phyloP scores from a whole-genome alignment of 2,113 vertebrate species.

The Athene noctua region DNA sequence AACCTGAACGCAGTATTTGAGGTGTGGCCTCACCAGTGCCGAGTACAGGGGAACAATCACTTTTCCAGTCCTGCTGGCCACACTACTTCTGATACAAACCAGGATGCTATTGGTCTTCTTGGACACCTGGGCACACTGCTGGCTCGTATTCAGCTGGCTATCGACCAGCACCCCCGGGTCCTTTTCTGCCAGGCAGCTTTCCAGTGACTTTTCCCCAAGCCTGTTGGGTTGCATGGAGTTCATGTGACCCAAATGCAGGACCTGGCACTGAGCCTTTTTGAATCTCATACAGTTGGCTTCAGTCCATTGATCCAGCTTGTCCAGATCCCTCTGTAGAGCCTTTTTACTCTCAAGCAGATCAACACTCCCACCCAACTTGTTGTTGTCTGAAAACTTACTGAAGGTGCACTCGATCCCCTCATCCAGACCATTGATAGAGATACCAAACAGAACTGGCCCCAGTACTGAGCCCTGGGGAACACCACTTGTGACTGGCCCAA shows the following conservation, averaged over 20 bases:
- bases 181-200: not conserved
- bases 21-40: not conserved
- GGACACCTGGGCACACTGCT: not conserved
- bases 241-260: not conserved
- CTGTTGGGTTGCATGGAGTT: not conserved
- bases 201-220: not conserved
- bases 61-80: not conserved
- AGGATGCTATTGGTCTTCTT: not conserved
- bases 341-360: not conserved
- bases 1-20: not conserved
- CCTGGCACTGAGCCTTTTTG: not conserved
- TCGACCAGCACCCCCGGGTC: not conserved
- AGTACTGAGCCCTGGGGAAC: not conserved
- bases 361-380: not conserved
- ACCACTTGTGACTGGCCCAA: not conserved
- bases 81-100: not conserved
- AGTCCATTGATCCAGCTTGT: no score
- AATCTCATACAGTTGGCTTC: not conserved
- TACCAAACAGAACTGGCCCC: not conserved
- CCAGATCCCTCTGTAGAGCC: not conserved
- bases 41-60: not conserved
- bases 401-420: not conserved
- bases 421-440: not conserved
- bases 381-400: not conserved
- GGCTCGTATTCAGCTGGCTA: not conserved